A percentile compares a stretch with the other conserved stretches of the same genome.
Evolutionary conservation across 2,888 invertebrate species (phyloP).

Genomic region (Ischnus inquisitorius): DNA sequence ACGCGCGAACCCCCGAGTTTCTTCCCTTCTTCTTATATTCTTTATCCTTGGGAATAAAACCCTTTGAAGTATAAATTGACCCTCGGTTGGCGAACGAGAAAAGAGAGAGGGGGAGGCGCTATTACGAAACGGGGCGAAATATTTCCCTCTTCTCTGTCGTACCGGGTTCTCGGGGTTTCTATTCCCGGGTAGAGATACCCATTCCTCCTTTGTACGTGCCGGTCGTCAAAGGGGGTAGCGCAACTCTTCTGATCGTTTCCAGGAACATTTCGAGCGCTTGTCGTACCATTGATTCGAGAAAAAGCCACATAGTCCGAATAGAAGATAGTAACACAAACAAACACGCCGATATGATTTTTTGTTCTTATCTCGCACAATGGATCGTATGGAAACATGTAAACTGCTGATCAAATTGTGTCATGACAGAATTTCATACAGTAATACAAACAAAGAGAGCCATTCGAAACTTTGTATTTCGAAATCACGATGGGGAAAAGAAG

Average conservation of each 20-base stretch:
- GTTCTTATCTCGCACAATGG: neutral
- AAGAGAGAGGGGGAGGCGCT: constrained; percentile 61
- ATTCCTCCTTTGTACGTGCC: constrained; percentile 60
- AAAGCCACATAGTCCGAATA: constrained; percentile 5
- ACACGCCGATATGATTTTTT: constrained; percentile 9
- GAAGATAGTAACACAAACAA: constrained; percentile 7
- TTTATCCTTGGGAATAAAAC: constrained; percentile 68
- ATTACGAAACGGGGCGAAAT: constrained; percentile 75
- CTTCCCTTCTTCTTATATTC: constrained; percentile 70
- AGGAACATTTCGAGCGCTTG: constrained; percentile 62
- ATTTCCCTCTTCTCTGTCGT: constrained; percentile 67
- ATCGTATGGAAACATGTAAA: neutral
- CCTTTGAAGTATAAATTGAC: constrained; percentile 82
- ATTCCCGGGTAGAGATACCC: constrained; percentile 33
- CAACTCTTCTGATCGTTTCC: constrained; percentile 40
- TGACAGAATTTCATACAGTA: neutral
- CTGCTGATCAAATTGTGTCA: neutral
- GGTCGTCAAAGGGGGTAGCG: constrained; percentile 72
- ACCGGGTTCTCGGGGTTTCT: constrained; percentile 65
- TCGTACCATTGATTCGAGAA: constrained; percentile 31
- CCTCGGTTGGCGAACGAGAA: constrained; percentile 68
- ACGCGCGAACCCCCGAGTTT: neutral
- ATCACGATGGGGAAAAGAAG: no score
- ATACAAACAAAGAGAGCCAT: neutral
- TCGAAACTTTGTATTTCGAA: neutral